A percentile compares a stretch with the other conserved stretches of the same genome.
Evolutionary conservation across 2,113 vertebrate genomes (phyloP).

Genomic region (Antechinus flavipes): DNA sequence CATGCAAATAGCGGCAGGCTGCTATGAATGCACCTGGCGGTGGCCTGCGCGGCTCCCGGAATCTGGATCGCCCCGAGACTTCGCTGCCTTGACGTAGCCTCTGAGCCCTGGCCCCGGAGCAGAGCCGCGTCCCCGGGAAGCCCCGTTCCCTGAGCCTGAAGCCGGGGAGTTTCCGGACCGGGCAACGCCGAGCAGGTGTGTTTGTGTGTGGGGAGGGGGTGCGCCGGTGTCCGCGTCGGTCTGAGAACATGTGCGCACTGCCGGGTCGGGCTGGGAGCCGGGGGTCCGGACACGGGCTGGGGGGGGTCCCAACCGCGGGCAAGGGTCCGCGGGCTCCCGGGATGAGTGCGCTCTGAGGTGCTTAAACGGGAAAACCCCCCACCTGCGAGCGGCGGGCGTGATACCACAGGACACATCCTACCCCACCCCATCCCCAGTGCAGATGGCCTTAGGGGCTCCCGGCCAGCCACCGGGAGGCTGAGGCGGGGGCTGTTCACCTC

Average conservation of each 20-base stretch:
- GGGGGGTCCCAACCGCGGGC: neutral
- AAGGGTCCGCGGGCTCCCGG: neutral
- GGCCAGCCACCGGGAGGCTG: neutral
- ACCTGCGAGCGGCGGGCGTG: neutral
- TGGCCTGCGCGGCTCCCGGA: neutral
- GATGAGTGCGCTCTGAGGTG: neutral
- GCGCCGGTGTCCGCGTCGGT: neutral
- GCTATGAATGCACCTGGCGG: neutral
- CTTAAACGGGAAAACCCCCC: neutral
- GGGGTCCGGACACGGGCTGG: neutral
- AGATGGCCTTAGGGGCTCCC: neutral
- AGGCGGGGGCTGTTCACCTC: neutral
- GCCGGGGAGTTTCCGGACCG: neutral
- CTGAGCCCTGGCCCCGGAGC: neutral
- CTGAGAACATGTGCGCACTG: neutral
- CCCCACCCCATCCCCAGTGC: neutral
- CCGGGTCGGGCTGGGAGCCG: accelerated
- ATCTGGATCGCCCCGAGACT: neutral
- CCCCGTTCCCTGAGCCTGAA: neutral
- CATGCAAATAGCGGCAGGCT: conserved; percentile 42
- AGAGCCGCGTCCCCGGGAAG: neutral
- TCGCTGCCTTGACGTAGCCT: neutral
- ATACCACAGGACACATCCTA: neutral
- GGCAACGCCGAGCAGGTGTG: neutral
- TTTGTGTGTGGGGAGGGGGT: neutral